Conservation (phyloP, 2,888 invertebrate species). For the Ophioninae sp. region DNA sequence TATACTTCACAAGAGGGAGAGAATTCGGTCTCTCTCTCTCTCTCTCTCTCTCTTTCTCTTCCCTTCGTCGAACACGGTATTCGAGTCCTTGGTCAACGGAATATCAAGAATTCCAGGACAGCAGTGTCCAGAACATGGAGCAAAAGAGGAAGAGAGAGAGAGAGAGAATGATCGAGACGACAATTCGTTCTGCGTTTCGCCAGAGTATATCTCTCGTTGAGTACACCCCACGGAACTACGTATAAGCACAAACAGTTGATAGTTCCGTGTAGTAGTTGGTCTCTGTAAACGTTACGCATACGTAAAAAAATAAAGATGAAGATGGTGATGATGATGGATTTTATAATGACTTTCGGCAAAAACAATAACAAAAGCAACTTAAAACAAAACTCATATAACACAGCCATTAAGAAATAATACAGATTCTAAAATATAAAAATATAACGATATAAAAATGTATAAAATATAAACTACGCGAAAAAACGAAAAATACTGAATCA, state of each 20-base stretch:
- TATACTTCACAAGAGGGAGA: constrained; percentile 39
- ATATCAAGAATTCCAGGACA: constrained; percentile 60
- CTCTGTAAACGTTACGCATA: constrained; percentile 44
- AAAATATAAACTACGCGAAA: too few species aligned
- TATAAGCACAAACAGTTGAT: constrained; percentile 38
- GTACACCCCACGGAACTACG: constrained; percentile 53
- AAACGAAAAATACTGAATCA: too few species aligned
- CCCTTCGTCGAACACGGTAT: constrained; percentile 25
- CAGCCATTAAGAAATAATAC: too few species aligned
- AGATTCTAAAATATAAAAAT: too few species aligned
- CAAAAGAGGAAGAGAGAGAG: constrained; percentile 13
- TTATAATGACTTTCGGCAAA: too few species aligned
- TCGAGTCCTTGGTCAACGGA: constrained; percentile 48
- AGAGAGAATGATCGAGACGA: constrained; percentile 56
- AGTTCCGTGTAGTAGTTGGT: constrained; percentile 57
- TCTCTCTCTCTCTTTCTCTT: constrained; percentile 7
- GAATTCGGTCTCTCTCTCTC: constrained; percentile 37
- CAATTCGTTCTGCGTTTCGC: constrained; percentile 61
- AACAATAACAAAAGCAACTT: too few species aligned
- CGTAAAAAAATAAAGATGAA: constrained; percentile 34
- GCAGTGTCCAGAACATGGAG: constrained; percentile 26
- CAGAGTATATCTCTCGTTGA: constrained; percentile 64
- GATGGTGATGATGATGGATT: too few species aligned
- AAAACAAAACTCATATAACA: too few species aligned
- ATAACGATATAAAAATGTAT: too few species aligned